Conservation (phyloP, 1,140 invertebrate genomes). For the Platorchestia sp. region DNA sequence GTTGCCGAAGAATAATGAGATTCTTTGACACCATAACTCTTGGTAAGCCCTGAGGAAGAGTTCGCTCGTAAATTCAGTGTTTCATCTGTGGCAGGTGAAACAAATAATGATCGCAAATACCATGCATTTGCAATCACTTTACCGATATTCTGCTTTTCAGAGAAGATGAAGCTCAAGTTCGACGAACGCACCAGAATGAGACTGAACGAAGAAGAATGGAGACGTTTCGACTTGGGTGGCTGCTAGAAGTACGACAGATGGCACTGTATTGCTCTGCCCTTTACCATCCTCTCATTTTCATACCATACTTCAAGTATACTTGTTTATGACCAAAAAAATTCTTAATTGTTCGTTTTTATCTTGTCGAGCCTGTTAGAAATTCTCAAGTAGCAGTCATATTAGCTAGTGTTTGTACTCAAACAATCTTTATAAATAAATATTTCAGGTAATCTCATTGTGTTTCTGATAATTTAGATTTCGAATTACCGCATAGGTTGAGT, state of each 20-base stretch:
- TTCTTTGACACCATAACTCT: not conserved
- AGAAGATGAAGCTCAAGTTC: not conserved
- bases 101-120: not conserved
- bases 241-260: slow-evolving; percentile 27
- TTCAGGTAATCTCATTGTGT: not conserved
- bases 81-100: not conserved
- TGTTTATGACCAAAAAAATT: not conserved
- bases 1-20: not conserved
- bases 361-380: not conserved
- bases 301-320: slow-evolving; percentile 32
- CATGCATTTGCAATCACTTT: not conserved
- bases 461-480: not conserved
- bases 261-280: not conserved
- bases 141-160: not conserved
- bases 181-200: not conserved
- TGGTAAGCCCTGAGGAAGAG: not conserved
- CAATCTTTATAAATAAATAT: not conserved
- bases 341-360: not conserved
- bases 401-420: not conserved
- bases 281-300: slow-evolving; percentile 46
- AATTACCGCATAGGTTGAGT: not conserved
- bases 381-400: not conserved
- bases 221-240: slow-evolving; percentile 30
- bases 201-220: not conserved
- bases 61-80: not conserved